phyloP scores from a whole-genome alignment of 1,140 invertebrate species.

The Temnothorax nylanderi region DNA sequence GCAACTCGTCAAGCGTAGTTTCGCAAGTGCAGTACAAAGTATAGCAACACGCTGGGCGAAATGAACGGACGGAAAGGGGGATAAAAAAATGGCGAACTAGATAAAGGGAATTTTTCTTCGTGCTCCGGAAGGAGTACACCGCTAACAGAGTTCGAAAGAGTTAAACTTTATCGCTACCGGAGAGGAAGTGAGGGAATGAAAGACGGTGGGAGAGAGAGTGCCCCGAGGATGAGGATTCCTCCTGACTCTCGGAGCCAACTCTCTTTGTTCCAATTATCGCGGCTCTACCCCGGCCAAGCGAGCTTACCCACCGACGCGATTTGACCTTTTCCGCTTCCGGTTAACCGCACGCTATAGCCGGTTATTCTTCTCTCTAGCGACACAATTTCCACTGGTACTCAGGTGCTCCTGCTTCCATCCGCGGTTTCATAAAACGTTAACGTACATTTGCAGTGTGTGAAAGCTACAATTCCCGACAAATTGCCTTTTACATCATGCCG shows the following conservation, averaged over 20 bases:
- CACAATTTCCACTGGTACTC: slow-evolving; percentile 66
- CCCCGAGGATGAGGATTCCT: slow-evolving; percentile 57
- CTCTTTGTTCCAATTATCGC: slow-evolving; percentile 80
- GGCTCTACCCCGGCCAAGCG: slow-evolving; percentile 65
- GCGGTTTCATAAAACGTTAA: slow-evolving; percentile 58
- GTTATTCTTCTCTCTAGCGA: slow-evolving; percentile 66
- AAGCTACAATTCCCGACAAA: slow-evolving; percentile 51
- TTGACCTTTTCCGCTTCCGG: slow-evolving; percentile 74
- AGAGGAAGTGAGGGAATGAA: slow-evolving; percentile 42
- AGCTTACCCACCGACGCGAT: slow-evolving; percentile 69
- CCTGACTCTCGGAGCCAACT: slow-evolving; percentile 69
- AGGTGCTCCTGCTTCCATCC: slow-evolving; percentile 45
- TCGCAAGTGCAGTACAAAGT: slow-evolving; percentile 21
- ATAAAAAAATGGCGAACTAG: slow-evolving; percentile 57
- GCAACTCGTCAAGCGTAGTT: slow-evolving; percentile 30
- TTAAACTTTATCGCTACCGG: slow-evolving; percentile 71
- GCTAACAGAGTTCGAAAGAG: slow-evolving; percentile 75
- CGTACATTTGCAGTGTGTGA: slow-evolving; percentile 43
- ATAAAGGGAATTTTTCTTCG: slow-evolving; percentile 70
- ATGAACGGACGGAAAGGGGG: slow-evolving; percentile 32
- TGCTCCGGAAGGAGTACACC: slow-evolving; percentile 57
- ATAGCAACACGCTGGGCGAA: slow-evolving; percentile 22
- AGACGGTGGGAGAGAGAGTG: slow-evolving; percentile 17
- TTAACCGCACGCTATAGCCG: slow-evolving; percentile 72
- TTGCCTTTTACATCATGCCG: slow-evolving; percentile 44